Base-by-base conservation (phyloP, 2,113 vertebrate genomes). In the Petromus typicus region DNA sequence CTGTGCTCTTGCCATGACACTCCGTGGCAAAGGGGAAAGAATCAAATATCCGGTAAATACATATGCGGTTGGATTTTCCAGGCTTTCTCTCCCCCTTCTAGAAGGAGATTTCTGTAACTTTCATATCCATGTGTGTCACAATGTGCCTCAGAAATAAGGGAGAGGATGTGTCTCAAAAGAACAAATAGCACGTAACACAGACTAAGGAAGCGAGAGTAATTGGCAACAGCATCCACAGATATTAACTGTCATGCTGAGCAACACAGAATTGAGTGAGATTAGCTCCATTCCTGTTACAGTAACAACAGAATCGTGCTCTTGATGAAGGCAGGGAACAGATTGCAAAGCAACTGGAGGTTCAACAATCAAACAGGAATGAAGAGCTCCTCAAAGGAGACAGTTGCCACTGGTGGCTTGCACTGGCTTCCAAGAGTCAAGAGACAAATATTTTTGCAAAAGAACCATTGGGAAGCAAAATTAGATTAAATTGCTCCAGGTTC, bases 191-290 rank as follows among this genome's bases (percentile, higher is more conserved):
- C 76, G 54, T 51, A 18, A 67, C 45, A 37, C 9, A 20, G 30
- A 96, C 5, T 23, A 91, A 89, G 7, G 23, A 27, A 87, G 92
- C 43, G 86, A 85, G 11, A 83, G 85, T 71, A 93, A 95, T 43
- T 95, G 96, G 76, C 73, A 97, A 57, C 93, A 95, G 92, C 88
- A 90, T 92, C 56, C 32, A 83, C 51, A 63, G 57, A 95, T 92
- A 96, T 37, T 95, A 89, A 96, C 75, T 83, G 18, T 92, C 88
- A 86, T 22, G 78, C 54, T 96, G 80, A 0, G 0, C 93, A 89
- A 64, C 57, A 48, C 25, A 87, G 83, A 94, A 84, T 54, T 0
- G 1, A 71, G 75, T 86, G 84, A 96, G 40, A 92, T 71, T 79
- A 32, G 30, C 34, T 97, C 56, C 63, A 32, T 97, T 95, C 95